Conservation (phyloP, 2,797 vertebrate species). For the Myotis planiceps region DNA sequence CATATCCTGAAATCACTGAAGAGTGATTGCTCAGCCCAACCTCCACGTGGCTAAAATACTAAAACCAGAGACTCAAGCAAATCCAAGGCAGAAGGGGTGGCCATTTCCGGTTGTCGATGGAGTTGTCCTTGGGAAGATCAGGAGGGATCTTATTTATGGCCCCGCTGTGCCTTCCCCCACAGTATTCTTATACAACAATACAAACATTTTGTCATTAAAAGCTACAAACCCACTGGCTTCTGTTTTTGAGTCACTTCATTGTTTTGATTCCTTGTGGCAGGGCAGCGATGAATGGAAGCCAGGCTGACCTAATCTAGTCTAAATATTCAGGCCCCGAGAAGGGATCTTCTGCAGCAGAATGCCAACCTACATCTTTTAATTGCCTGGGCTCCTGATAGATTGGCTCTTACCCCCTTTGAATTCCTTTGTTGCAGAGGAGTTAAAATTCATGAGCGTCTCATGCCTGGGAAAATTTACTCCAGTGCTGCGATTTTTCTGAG, state of each 20-base stretch:
- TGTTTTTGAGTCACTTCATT: slow-evolving; percentile 83
- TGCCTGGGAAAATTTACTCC: slow-evolving; percentile 91
- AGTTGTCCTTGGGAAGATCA: background rate
- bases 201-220: slow-evolving; percentile 72
- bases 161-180: background rate
- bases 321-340: slow-evolving; percentile 81
- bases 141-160: background rate
- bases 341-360: slow-evolving; percentile 84
- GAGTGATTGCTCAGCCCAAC: background rate
- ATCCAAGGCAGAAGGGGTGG: background rate
- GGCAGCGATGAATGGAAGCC: slow-evolving; percentile 84
- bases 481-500: slow-evolving; percentile 93
- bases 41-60: background rate
- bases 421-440: slow-evolving; percentile 89
- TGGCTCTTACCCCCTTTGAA: slow-evolving; percentile 87
- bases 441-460: slow-evolving; percentile 91
- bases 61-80: background rate
- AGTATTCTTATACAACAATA: slow-evolving; percentile 28
- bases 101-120: background rate
- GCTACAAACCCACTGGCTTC: slow-evolving; percentile 81
- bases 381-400: slow-evolving; percentile 89
- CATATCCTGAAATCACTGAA: background rate
- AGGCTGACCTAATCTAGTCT: slow-evolving; percentile 86
- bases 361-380: slow-evolving; percentile 88
- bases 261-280: slow-evolving; percentile 83